Evolutionary conservation across 2,797 vertebrate genomes (phyloP).

Genomic region (Nannoperca obscura): DNA sequence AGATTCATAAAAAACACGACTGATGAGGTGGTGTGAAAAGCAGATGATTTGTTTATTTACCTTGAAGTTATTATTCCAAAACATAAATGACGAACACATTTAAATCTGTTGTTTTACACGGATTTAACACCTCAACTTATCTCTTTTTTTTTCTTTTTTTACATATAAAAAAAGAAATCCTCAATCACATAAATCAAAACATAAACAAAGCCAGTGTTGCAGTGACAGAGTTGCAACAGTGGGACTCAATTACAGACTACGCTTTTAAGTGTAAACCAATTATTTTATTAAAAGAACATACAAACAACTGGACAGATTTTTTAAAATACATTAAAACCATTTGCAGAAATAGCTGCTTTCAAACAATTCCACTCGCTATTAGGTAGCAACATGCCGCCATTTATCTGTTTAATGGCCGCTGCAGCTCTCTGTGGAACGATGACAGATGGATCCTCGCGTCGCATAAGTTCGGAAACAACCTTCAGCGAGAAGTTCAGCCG

Average conservation of each 20-base stretch:
- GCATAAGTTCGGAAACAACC: constrained; percentile 67
- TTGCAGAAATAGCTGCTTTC: constrained; percentile 52
- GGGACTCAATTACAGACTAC: constrained; percentile 43
- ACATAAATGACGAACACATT: not conserved
- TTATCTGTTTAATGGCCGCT: constrained; percentile 42
- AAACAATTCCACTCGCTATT: constrained; percentile 63
- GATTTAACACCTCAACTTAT: constrained; percentile 2
- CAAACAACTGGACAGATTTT: constrained; percentile 41
- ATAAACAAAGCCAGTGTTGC: constrained; percentile 60
- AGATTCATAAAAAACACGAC: not conserved
- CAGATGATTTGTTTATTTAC: constrained; percentile 27
- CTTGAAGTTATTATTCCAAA: not conserved
- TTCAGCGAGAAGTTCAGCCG: constrained; percentile 51
- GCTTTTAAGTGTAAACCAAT: constrained; percentile 46
- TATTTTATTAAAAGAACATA: constrained; percentile 55
- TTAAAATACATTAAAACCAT: constrained; percentile 25
- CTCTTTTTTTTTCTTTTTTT: too few relatives aligned
- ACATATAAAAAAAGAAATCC: not conserved
- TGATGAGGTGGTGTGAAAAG: not conserved
- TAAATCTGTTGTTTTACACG: constrained; percentile 14
- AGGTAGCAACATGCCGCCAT: constrained; percentile 65
- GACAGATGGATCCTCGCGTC: constrained; percentile 65
- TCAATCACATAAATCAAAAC: constrained; percentile 53
- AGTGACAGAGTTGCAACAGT: constrained; percentile 27
- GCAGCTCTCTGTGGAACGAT: constrained; percentile 46